Conservation (phyloP, 2,113 vertebrate species). For the Murina feae region DNA sequence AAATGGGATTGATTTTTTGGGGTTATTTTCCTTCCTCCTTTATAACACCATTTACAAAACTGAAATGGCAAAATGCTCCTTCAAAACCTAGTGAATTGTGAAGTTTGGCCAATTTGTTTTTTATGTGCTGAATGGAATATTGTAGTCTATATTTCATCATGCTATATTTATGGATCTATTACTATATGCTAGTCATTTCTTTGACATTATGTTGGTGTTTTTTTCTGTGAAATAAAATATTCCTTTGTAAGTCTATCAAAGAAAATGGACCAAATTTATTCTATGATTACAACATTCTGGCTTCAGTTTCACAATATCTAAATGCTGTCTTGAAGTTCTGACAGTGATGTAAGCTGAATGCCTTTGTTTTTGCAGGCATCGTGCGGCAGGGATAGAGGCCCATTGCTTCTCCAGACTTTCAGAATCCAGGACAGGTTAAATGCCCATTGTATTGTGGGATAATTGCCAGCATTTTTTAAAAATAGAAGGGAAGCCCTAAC, state of each 20-base stretch:
- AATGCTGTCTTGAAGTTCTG: background rate
- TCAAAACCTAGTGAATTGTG: background rate
- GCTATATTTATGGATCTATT: background rate
- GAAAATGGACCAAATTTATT: background rate
- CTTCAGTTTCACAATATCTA: background rate
- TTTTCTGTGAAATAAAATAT: slow-evolving; percentile 18
- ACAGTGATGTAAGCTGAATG: background rate
- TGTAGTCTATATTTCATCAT: background rate
- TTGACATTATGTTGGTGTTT: background rate
- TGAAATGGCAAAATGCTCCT: background rate
- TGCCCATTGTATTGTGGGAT: background rate
- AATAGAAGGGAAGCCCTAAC: too few species aligned
- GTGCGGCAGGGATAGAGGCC: background rate
- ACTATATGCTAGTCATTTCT: background rate
- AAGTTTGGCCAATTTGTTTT: background rate
- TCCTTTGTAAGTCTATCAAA: background rate
- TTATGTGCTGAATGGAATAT: background rate
- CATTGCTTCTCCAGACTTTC: background rate
- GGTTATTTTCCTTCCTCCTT: background rate
- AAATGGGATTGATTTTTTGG: background rate
- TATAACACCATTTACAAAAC: background rate
- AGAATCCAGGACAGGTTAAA: background rate
- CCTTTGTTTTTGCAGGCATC: background rate
- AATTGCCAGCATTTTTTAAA: background rate
- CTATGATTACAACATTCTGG: background rate